phyloP scores from a whole-genome alignment of 2,113 vertebrate species.

The Arothron firmamentum region DNA sequence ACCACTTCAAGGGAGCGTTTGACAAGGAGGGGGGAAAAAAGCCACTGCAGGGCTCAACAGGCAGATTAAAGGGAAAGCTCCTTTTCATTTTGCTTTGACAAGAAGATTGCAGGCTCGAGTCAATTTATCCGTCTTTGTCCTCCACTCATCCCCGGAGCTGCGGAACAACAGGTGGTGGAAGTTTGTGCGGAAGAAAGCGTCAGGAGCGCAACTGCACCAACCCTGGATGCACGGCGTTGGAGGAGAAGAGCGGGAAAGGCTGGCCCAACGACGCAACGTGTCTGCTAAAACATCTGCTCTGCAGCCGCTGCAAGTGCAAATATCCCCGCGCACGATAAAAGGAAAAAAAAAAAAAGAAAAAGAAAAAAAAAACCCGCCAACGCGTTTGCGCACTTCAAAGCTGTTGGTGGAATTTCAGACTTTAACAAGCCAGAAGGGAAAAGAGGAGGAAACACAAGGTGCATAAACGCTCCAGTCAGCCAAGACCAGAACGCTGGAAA shows the following conservation, averaged over 20 bases:
- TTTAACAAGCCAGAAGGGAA: slow-evolving; percentile 62
- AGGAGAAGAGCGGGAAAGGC: not conserved
- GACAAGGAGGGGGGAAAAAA: slow-evolving; percentile 40
- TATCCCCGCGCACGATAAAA: slow-evolving; percentile 48
- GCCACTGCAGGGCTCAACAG: slow-evolving; percentile 46
- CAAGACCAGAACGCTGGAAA: slow-evolving; percentile 49
- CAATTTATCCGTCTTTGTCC: slow-evolving; percentile 56
- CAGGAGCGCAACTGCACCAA: not conserved
- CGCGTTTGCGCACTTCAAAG: slow-evolving; percentile 64
- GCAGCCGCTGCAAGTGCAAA: slow-evolving; percentile 65
- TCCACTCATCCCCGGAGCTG: slow-evolving; percentile 36
- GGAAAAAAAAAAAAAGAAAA: slow-evolving; percentile 1
- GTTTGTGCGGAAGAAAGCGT: not conserved
- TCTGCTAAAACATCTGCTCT: slow-evolving; percentile 57
- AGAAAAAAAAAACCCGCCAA: slow-evolving; percentile 34
- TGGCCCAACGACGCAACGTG: slow-evolving; percentile 21
- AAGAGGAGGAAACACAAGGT: slow-evolving; percentile 55
- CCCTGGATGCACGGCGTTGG: not conserved
- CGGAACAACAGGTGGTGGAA: slow-evolving; percentile 32
- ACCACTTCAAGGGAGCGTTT: slow-evolving; percentile 52
- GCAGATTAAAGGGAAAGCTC: slow-evolving; percentile 62
- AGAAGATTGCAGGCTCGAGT: slow-evolving; percentile 62
- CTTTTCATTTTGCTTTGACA: slow-evolving; percentile 64
- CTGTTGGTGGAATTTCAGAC: slow-evolving; percentile 52
- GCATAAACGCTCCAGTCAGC: slow-evolving; percentile 49